Evolutionary conservation across 2,797 vertebrate genomes (phyloP).

Genomic region (Cuculus canorus): DNA sequence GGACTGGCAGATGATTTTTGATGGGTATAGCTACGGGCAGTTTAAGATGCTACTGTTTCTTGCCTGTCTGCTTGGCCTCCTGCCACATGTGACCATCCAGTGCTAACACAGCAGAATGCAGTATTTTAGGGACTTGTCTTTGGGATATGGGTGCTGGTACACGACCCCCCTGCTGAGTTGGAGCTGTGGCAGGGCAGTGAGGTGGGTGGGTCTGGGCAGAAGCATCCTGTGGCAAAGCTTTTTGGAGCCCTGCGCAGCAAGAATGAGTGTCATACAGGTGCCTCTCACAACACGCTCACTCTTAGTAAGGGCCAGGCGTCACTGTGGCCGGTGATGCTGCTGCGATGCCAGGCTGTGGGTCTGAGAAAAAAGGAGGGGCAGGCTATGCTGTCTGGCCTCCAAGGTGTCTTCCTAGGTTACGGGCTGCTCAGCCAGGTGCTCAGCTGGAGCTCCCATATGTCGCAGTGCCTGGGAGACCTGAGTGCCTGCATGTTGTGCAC

Average conservation of each 20-base stretch:
- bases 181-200: neutral
- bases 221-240: neutral
- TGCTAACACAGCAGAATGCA: neutral
- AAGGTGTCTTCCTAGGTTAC: neutral
- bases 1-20: neutral
- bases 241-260: neutral
- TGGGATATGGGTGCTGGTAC: neutral
- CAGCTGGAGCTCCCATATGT: neutral
- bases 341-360: accelerated
- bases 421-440: neutral
- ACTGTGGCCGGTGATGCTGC: neutral
- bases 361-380: neutral
- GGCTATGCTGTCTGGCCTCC: neutral
- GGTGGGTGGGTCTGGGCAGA: neutral
- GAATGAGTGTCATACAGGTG: accelerated
- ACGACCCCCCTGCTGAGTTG: neutral
- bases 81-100: neutral
- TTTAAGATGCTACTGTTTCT: neutral
- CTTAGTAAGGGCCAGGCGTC: accelerated
- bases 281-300: accelerated
- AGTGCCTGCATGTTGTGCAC: neutral
- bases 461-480: neutral
- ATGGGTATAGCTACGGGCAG: neutral
- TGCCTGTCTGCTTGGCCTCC: neutral
- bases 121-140: accelerated